A percentile compares a stretch with the other conserved stretches of the same genome.
phyloP scores from a whole-genome alignment of 1,140 invertebrate species.

The Papilio polyxenes region DNA sequence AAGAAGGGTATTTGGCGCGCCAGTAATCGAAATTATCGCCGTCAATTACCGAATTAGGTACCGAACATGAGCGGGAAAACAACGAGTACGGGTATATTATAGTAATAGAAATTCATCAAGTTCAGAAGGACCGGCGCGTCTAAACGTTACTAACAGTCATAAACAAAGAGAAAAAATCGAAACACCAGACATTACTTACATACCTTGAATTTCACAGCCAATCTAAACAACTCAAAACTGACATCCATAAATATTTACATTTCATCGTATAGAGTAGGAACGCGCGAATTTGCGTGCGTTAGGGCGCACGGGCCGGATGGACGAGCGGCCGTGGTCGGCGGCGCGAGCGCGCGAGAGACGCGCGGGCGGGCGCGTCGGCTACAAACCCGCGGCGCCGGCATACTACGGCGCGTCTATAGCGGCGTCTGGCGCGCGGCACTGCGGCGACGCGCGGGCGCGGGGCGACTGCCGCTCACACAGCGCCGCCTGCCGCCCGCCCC shows the following conservation, averaged over 20 bases:
- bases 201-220: conserved; percentile 80
- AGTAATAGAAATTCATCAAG: conserved; percentile 53
- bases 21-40: conserved; percentile 68
- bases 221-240: conserved; percentile 80
- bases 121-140: conserved; percentile 52
- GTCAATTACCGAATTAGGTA: conserved; percentile 70
- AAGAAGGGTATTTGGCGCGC: conserved; percentile 72
- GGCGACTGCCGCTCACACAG: conserved; percentile 47
- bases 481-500: conserved; percentile 45
- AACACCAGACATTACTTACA: conserved; percentile 72
- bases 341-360: conserved; percentile 51
- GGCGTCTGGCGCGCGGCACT: conserved; percentile 50
- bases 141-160: conserved; percentile 53
- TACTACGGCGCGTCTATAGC: conserved; percentile 58
- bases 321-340: conserved; percentile 49
- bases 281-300: conserved; percentile 66
- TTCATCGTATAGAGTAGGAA: conserved; percentile 67
- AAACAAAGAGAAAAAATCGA: conserved; percentile 67
- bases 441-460: conserved; percentile 46
- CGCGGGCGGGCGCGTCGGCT: conserved; percentile 49
- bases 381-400: conserved; percentile 69
- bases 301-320: conserved; percentile 56
- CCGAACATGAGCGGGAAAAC: conserved; percentile 66
- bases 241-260: conserved; percentile 81
- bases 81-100: conserved; percentile 66